Evolutionary conservation across 2,113 vertebrate genomes (phyloP), one percentile per base, ranked within the genome.

Genomic region (Cyanistes caeruleus): DNA sequence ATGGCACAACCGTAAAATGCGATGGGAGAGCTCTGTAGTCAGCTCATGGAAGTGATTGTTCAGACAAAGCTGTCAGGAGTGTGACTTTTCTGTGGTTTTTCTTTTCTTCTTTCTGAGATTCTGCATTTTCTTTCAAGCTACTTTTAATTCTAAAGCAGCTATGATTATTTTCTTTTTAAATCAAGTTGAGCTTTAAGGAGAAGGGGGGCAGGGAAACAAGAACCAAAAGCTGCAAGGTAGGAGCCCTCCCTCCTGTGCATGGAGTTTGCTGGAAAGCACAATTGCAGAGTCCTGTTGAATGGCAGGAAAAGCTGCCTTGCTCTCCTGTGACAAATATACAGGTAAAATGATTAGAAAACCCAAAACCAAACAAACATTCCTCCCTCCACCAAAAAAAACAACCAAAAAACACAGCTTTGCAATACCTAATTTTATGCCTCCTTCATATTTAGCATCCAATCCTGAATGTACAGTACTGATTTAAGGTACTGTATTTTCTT

Each of bases 161-260:
- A 73, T 41, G 60, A 72, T 82, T 84, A 49, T 79, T 96, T 91
- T 89, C 18, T 37, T 88, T 94, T 87, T 30, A 94, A 94, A 90
- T 86, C 51, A 88, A 43, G 15, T 55, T 58, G 37, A 84, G 28
- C 20, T 56, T 89, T 55, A 67, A 67, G 69, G 62, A 53, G 37
- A 52, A 76, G 27, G 5, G 10, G 14, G 9, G 1, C 24, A 81
- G n/a, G 25, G 22, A 91, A 94, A 55, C 14, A 56, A 65, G 59
- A 90, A 35, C 19, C 24, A 52, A 75, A 73, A 79, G 22, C 41
- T 85, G 39, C n/a, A 76, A 88, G 58, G 51, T 43, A 30, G 49
- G 39, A 84, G 37, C 13, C 9, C 33, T 81, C 16, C 7, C 35
- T 84, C 21, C 64, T 46, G 65, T 49, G 17, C 7, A 19, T 5